Base-by-base conservation (phyloP, 1,140 invertebrate species). In the Zaprionus taronus region DNA sequence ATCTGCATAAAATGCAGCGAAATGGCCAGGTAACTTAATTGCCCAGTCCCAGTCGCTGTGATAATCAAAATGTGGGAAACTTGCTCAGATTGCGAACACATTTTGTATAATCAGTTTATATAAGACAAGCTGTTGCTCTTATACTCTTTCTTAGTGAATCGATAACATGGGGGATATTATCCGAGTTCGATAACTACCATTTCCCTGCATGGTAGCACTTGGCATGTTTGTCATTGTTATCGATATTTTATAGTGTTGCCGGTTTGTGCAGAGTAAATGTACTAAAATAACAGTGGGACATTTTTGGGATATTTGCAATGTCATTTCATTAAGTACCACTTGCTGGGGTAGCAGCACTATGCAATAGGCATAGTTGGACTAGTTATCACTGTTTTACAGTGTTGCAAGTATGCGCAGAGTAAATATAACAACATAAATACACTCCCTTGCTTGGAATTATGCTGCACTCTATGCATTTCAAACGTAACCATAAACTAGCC, bases 1-100 rank as follows among this genome's bases (percentile, higher is more conserved):
- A 67, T 65, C 49, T 47, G 38, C 49, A 49, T 61, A 79, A 80
- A 70, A 24, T 63, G 51, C 38, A 44, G 15, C n/a, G 7, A 76
- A 71, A 76, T 65, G 71, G 20, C 36, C 53, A 15, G 34, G 24
- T 31, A 71, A 60, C 26, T 65, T 76, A 61, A 71, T 64, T 71
- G 36, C 24, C 36, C 36, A 12, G 44, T 15, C 36, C 12, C 24
- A 36, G 15, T n/a, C 24, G 17, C 31, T 12, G 20, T 28, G 14
- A 63, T 69, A 74, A 56, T 36, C 49, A 74, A 74, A 73, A 62
- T 69, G 44, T 72, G 20, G 47, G 47, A 51, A 51, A 24, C 20
- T 49, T 49, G 44, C 14, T 15, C 51, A 14, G 2, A 55, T 20
- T 55, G 24, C 6, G 51, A 28, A 15, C 24, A 55, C 41, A 7